Percentiles rank a stretch among this genome's conserved stretches.
Evolutionary conservation across 2,113 vertebrate species (phyloP).

Genomic region (Dipodomys stephensi): DNA sequence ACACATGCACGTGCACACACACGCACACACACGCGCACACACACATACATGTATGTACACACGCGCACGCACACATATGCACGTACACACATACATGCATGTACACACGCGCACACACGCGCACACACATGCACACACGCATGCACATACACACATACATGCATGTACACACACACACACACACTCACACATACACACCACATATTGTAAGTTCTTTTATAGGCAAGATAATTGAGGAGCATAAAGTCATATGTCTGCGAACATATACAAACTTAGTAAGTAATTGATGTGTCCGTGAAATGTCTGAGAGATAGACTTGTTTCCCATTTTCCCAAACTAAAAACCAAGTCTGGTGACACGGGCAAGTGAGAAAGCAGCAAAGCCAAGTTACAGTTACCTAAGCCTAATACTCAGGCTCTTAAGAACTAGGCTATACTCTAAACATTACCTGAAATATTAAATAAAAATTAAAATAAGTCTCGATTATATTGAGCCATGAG

Average conservation of each 20-base stretch:
- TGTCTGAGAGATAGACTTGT: not conserved
- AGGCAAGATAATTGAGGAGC: not conserved
- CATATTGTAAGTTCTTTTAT: not conserved
- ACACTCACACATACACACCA: too few species aligned
- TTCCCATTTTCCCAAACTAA: not conserved
- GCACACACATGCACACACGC: too few species aligned
- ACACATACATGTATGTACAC: too few species aligned
- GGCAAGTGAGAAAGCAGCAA: not conserved
- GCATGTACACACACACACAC: too few species aligned
- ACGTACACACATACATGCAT: too few species aligned
- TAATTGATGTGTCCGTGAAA: not conserved
- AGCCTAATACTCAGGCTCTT: not conserved
- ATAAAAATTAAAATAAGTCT: constrained; percentile 7
- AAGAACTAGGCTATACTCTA: not conserved
- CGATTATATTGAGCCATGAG: not conserved
- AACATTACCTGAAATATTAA: constrained; percentile 17
- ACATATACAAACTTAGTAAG: not conserved
- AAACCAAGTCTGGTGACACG: not conserved
- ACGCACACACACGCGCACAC: too few species aligned
- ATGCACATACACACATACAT: too few species aligned
- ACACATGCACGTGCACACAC: too few species aligned
- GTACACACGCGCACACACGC: too few species aligned
- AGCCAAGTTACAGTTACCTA: not conserved
- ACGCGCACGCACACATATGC: too few species aligned
- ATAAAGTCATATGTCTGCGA: not conserved